Evolutionary conservation across 1,140 invertebrate genomes (phyloP).

Genomic region (Plectus sambesii): DNA sequence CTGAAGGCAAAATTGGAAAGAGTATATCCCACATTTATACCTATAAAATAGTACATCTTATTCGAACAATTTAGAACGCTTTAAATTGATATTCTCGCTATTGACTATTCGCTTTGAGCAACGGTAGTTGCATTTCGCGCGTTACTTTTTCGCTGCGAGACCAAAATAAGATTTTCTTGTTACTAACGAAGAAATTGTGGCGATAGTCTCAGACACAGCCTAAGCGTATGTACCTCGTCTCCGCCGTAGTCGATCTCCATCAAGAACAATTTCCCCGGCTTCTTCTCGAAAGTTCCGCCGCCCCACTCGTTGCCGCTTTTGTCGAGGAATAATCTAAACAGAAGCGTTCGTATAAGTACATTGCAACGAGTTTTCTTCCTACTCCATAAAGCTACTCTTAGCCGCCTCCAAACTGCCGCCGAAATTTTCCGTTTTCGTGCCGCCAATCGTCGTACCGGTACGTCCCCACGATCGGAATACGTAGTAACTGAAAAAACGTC

Average conservation of each 20-base stretch:
- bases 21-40: no score
- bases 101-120: no score
- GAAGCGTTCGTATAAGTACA: constrained; percentile 7
- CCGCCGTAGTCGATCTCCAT: constrained; percentile 78
- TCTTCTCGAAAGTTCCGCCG: constrained; percentile 57
- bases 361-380: constrained; percentile 33
- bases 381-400: constrained; percentile 55
- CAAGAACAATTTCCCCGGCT: constrained; percentile 69
- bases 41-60: no score
- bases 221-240: constrained; percentile 43
- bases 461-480: constrained; percentile 84
- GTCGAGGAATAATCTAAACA: constrained; percentile 56
- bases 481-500: neutral
- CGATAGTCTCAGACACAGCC: constrained; percentile 15
- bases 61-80: no score
- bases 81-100: no score
- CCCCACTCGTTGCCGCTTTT: constrained; percentile 74
- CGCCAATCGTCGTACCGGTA: constrained; percentile 81
- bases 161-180: neutral
- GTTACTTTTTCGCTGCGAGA: no score
- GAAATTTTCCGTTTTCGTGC: constrained; percentile 60
- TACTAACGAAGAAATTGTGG: constrained; percentile 2
- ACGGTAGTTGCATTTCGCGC: no score
- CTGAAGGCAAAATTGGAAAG: no score
- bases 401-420: constrained; percentile 52